Evolutionary conservation across 1,140 invertebrate genomes (phyloP).

Genomic region (Phocides pigmalion): DNA sequence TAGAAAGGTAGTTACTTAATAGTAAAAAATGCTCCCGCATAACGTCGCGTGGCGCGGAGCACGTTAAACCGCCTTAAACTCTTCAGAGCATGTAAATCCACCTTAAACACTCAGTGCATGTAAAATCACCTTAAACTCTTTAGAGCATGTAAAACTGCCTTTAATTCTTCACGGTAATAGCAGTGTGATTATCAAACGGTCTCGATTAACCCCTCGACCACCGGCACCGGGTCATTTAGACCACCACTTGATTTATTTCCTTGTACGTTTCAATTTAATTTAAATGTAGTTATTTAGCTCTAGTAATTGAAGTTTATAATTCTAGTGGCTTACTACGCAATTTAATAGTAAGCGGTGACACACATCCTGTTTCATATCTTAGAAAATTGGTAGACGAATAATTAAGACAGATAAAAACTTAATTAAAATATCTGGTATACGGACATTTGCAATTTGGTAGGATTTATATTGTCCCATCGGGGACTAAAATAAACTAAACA

Average conservation of each 20-base stretch:
- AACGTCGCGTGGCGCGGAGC: too few relatives aligned
- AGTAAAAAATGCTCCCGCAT: too few relatives aligned
- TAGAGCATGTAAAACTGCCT: neutral
- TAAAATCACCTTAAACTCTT: too few relatives aligned
- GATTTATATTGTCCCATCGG: neutral
- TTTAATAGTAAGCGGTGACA: neutral
- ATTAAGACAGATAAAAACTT: too few relatives aligned
- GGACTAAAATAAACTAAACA: too few relatives aligned
- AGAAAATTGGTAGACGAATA: neutral
- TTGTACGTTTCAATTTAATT: conserved; percentile 35
- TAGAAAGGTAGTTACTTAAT: too few relatives aligned
- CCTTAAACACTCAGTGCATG: too few relatives aligned
- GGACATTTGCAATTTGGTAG: neutral
- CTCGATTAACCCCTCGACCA: conserved; percentile 49
- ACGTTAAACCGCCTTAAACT: too few relatives aligned
- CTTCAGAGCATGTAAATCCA: too few relatives aligned
- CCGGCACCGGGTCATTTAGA: conserved; percentile 33
- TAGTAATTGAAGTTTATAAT: conserved; percentile 15
- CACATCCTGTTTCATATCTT: conserved; percentile 1
- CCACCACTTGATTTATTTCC: conserved; percentile 30
- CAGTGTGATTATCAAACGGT: conserved; percentile 51
- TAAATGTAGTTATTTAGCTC: conserved; percentile 12
- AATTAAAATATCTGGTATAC: too few relatives aligned
- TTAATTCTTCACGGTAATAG: conserved; percentile 47
- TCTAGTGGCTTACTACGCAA: conserved; percentile 10